These are phyloP conservation scores for Erythrocercus mccallii DNA, from an alignment of 2,113 vertebrate genomes.

Conservation along the genomic window DNA sequence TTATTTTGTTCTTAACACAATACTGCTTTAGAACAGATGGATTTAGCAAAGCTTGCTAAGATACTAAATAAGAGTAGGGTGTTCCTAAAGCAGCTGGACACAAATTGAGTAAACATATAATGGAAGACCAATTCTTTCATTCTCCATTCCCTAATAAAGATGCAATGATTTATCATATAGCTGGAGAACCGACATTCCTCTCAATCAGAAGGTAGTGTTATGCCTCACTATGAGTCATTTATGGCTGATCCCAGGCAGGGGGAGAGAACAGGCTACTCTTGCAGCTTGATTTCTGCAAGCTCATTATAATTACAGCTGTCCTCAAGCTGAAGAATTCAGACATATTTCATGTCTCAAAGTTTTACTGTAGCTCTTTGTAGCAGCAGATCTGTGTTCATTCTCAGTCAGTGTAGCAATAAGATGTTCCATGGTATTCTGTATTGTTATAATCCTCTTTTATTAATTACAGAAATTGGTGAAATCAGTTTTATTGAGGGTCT, in stretches of 20 bases:
- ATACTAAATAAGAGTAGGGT: constrained; percentile 10
- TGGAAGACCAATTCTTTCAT: neutral
- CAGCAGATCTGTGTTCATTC: neutral
- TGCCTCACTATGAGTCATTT: neutral
- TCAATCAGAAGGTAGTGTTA: constrained; percentile 38
- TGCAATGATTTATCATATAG: constrained; percentile 18
- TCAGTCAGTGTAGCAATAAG: neutral
- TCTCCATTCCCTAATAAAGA: constrained; percentile 32
- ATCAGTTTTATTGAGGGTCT: neutral
- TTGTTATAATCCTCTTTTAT: neutral
- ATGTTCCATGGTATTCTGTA: neutral
- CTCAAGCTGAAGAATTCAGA: constrained; percentile 24
- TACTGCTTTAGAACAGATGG: constrained; percentile 56
- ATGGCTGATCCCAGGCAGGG: neutral
- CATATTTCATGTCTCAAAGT: neutral
- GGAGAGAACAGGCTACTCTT: neutral
- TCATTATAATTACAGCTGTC: constrained; percentile 49
- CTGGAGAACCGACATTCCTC: constrained; percentile 10
- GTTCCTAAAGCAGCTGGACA: constrained; percentile 53
- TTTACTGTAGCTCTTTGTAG: constrained; percentile 29
- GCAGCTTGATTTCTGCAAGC: constrained; percentile 14
- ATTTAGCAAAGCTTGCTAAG: constrained; percentile 44
- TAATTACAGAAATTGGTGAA: neutral
- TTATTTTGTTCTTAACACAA: constrained; percentile 45
- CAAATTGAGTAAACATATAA: constrained; percentile 29